phyloP scores from a whole-genome alignment of 2,113 vertebrate genomes.

The Chloropsis cyanopogon region DNA sequence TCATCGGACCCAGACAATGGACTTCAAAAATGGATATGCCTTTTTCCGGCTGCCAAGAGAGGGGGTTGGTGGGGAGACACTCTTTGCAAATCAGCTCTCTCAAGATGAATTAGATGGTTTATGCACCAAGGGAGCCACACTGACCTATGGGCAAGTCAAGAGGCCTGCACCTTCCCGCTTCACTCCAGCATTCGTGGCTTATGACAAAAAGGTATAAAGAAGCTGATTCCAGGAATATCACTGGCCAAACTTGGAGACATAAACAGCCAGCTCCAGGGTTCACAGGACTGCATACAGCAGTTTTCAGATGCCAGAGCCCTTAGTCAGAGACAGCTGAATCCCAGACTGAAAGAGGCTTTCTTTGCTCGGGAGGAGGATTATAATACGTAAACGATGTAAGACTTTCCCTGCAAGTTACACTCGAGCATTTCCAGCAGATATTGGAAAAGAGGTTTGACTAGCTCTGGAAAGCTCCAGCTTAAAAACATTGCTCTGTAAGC shows the following conservation, averaged over 20 bases:
- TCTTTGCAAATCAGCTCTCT: slow-evolving; percentile 77
- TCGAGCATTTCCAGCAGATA: slow-evolving; percentile 36
- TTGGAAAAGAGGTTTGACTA: slow-evolving; percentile 9
- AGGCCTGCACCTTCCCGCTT: slow-evolving; percentile 64
- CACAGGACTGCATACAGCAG: slow-evolving; percentile 34
- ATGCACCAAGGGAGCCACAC: slow-evolving; percentile 40
- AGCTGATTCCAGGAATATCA: slow-evolving; percentile 5
- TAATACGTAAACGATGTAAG: slow-evolving; percentile 24
- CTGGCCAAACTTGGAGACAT: slow-evolving; percentile 10
- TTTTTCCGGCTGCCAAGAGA: slow-evolving; percentile 72
- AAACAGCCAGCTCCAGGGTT: slow-evolving; percentile 58
- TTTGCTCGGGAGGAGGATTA: slow-evolving; percentile 62
- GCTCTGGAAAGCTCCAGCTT: slow-evolving; percentile 17
- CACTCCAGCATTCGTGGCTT: slow-evolving; percentile 83
- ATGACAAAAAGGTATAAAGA: slow-evolving; percentile 92
- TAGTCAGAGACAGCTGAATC: slow-evolving; percentile 71
- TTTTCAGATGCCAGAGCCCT: slow-evolving; percentile 66
- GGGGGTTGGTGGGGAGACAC: slow-evolving; percentile 78
- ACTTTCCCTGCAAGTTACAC: slow-evolving; percentile 48
- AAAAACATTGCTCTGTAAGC: not conserved
- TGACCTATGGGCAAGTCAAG: slow-evolving; percentile 70
- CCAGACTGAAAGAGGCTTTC: slow-evolving; percentile 64
- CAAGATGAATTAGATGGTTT: slow-evolving; percentile 76
- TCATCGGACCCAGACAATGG: slow-evolving; percentile 85
- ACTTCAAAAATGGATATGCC: slow-evolving; percentile 83